Base-by-base conservation (phyloP, 2,797 vertebrate species). In the Simalia tracyae region DNA sequence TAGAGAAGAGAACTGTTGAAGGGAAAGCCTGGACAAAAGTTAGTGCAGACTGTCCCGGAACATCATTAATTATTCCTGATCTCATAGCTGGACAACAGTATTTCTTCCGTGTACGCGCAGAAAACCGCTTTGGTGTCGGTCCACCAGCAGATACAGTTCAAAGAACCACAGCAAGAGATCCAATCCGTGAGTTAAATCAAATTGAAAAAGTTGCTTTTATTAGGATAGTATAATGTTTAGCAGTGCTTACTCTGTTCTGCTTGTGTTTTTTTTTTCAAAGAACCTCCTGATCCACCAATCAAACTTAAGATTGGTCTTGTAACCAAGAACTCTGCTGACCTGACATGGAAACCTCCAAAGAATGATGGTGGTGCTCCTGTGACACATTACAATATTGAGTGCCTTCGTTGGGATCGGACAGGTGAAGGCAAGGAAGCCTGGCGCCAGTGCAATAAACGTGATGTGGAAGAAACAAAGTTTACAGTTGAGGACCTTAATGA, bases 1-100 rank as follows among this genome's bases (percentile, higher is more conserved):
- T 99, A 22, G 99, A 99, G 96, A 99, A 98, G 97, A 99, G 98
- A 96, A 98, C 98, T 0, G 98, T 99, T 90, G 97, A 97, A 90
- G 99, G 99, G 92, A 99, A 99, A 96, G 99, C 99, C 93, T 99
- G 99, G 99, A 99, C 99, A 24, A 99, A 98, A 97, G 98, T 99
- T 46, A 99, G 98, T 97, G 94, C 98, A 12, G 96, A 98, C 88
- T 99, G 99, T 96, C 97, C 98, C 31, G 97, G 98, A 93, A 99
- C 99, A 94, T 98, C 99, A 19, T 98, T 98, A 95, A 97, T 99
- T 94, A 98, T 99, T 56, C 97, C 98, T 68, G 99, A 99, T 96
- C 98, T 99, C 85, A 98, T 98, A 95, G 96, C 97, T 12, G 99
- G 98, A 57, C 97, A 99, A 95, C 98, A 99, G 8, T 99, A 99